Conservation (phyloP, 2,113 vertebrate species). For the Willisornis vidua region DNA sequence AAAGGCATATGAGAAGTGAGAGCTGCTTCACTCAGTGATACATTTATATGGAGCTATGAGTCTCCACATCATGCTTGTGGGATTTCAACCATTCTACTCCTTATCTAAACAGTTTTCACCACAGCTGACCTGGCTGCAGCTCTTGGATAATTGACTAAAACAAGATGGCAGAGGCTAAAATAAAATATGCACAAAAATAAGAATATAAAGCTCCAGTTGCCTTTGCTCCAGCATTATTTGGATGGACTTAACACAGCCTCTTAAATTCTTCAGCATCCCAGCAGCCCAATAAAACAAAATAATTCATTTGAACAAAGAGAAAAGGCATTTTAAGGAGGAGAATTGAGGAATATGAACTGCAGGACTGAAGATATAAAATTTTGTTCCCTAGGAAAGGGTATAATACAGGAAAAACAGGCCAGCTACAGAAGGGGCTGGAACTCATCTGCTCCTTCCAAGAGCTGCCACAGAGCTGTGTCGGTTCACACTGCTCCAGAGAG, state of each 20-base stretch:
- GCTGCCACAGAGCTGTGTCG: constrained; percentile 7
- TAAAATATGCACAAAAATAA: neutral
- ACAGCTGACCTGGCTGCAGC: neutral
- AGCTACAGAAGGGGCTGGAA: neutral
- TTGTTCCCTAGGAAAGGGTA: neutral
- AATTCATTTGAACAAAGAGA: neutral
- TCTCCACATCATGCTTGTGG: neutral
- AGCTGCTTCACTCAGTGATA: neutral
- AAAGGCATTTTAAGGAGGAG: neutral
- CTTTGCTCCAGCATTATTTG: neutral
- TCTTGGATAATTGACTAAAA: neutral
- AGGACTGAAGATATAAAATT: neutral
- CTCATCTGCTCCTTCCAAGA: neutral
- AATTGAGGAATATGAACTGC: neutral
- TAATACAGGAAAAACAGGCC: neutral
- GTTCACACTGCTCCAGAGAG: neutral
- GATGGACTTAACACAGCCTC: neutral
- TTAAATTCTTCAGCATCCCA: constrained; percentile 3
- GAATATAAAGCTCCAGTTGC: neutral
- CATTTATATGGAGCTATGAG: neutral
- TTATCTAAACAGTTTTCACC: neutral
- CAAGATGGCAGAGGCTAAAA: neutral
- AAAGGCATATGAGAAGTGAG: neutral
- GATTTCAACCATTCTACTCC: neutral
- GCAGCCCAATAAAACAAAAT: neutral